phyloP scores from a whole-genome alignment of 1,140 invertebrate species.

The Drosophila pseudoobscura region DNA sequence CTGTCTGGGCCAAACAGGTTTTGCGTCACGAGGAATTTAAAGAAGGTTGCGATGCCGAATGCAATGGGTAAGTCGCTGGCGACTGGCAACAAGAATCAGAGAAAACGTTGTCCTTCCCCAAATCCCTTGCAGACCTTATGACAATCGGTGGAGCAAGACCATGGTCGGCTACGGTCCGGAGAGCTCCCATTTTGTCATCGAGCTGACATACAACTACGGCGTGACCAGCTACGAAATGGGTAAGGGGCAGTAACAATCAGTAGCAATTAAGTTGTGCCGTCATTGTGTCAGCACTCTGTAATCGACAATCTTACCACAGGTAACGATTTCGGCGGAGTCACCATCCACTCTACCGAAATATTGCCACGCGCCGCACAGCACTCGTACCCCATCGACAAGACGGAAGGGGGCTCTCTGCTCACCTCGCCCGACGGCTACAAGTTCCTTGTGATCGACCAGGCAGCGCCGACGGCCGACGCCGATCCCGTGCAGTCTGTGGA shows the following conservation, averaged over 20 bases:
- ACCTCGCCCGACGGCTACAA: conserved; percentile 95
- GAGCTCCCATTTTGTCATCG: conserved; percentile 97
- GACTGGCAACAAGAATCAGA: background rate
- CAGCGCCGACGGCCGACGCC: conserved; percentile 86
- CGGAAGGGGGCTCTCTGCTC: conserved; percentile 75
- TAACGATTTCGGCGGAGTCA: conserved; percentile 96
- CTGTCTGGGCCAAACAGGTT: conserved; percentile 86
- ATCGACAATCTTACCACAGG: conserved; percentile 77
- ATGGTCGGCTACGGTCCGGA: conserved; percentile 99
- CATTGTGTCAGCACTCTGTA: background rate
- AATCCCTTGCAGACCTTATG: conserved; percentile 90
- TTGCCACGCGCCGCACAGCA: conserved; percentile 88
- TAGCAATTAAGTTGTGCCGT: too few species aligned
- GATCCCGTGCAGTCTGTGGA: conserved; percentile 94
- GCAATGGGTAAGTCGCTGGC: conserved; percentile 93
- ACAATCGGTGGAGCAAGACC: conserved; percentile 99
- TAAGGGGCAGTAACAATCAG: conserved; percentile 22
- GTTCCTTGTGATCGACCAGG: conserved; percentile 91
- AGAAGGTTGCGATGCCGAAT: conserved; percentile 97
- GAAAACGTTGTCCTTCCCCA: background rate
- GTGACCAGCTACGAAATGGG: conserved; percentile 91
- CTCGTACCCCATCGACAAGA: conserved; percentile 82
- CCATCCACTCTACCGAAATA: conserved; percentile 90
- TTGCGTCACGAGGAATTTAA: conserved; percentile 98
- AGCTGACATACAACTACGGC: conserved; percentile 99